These are phyloP conservation scores for Etia nguti DNA, from an alignment of 2,113 vertebrate species.

Conservation along the genomic window DNA sequence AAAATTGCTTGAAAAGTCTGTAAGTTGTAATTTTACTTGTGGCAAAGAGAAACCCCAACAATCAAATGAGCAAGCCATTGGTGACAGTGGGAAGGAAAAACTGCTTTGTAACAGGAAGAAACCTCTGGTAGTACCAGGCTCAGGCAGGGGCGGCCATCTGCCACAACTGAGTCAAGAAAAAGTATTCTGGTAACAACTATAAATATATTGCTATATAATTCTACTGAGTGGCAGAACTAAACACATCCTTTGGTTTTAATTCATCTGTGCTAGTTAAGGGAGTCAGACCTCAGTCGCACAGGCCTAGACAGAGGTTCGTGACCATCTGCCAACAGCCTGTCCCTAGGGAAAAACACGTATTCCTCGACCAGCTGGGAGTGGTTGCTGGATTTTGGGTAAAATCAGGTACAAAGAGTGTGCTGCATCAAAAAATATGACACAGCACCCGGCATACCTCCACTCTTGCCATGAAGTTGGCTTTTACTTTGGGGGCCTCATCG, in stretches of 20 bases:
- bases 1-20: background rate
- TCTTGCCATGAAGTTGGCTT: background rate
- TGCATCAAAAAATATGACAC: background rate
- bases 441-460: background rate
- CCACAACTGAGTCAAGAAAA: background rate
- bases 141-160: background rate
- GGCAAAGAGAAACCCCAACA: background rate
- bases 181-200: background rate
- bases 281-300: background rate
- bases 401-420: background rate
- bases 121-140: background rate
- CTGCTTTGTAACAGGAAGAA: background rate
- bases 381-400: too few relatives aligned
- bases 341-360: background rate
- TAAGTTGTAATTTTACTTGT: background rate
- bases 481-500: background rate
- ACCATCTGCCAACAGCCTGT: background rate
- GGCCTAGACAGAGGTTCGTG: background rate
- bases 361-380: background rate
- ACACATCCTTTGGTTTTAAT: background rate
- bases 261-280: background rate
- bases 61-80: background rate
- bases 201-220: background rate
- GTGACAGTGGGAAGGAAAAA: background rate
- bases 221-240: background rate